Base-by-base conservation (phyloP, 2,113 vertebrate genomes). In the Myotis davidii region DNA sequence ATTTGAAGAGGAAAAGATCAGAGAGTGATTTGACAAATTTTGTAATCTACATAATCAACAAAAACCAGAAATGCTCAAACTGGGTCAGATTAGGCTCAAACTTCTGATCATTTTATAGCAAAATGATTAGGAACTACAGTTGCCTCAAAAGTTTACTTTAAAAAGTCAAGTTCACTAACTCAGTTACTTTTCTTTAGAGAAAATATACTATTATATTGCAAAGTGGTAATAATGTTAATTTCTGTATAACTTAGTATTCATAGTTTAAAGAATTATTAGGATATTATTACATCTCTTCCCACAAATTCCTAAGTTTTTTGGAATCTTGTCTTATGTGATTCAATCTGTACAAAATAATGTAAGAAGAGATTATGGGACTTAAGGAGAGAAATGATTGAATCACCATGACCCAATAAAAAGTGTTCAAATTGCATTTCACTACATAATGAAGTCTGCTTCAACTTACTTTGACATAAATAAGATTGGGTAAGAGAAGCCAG, bases 381-480 rank as follows among this genome's bases (percentile, higher is more conserved):
- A 95, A 50, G 73, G 90, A 95, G 85, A 93, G 54, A 93, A 96
- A 96, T 97, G 93, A 97, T 95, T 96, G 93, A 97, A 96, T 98
- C 94, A 96, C 74, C 59, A 93, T 94, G 94, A 95, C 96, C 93
- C 91, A 93, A 97, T 98, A 93, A 97, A 96, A 98, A 94, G 95
- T 95, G 73, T 94, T 95, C 87, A 97, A 97, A 97, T 97, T 97
- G 85, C 82, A 97, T 97, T 98, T 97, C 95, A 96, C 87, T 95
- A 73, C 95, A 67, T 97, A 98, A 97, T 98, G 97, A 97, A 97
- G 97, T 97, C 97, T 97, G 94, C 64, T 97, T 87, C 96, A 95
- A 96, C 96, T 95, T 97, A 93, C 92, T 94, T 94, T 95, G 96
- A 95, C 96, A 97, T 97, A 97, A 97, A 97, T 96, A 97, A 94